Conservation (phyloP, 2,797 vertebrate genomes). For the Agapornis canus region DNA sequence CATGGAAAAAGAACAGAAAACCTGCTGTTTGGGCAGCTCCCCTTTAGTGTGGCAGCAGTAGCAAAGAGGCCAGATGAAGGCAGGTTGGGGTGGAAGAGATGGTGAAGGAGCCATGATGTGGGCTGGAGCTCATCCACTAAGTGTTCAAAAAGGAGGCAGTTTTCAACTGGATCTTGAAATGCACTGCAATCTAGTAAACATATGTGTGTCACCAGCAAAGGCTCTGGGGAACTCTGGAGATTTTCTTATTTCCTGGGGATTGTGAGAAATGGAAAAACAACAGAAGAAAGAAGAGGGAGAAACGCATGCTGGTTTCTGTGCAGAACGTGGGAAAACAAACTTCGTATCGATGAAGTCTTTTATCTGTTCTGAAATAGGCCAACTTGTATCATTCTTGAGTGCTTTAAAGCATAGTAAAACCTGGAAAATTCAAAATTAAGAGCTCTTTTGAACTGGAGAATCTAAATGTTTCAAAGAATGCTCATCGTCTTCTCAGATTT, state of each 20-base stretch:
- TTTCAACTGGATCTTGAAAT: neutral
- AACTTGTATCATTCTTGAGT: conserved; percentile 28
- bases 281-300: neutral
- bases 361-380: neutral
- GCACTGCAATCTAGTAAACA: conserved; percentile 18
- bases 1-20: neutral
- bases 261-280: neutral
- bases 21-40: neutral
- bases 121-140: neutral
- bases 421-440: neutral
- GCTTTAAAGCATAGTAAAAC: neutral
- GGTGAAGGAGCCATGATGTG: neutral
- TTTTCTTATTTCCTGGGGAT: conserved; percentile 21
- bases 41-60: neutral
- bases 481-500: neutral
- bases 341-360: neutral
- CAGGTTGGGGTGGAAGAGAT: neutral
- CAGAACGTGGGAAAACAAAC: neutral
- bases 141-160: neutral
- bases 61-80: neutral
- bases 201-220: neutral
- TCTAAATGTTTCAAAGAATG: conserved; percentile 7
- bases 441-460: neutral
- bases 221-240: neutral
- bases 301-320: neutral